Percentiles rank a stretch among this genome's conserved stretches.
These are phyloP conservation scores for Melanotaenia nigrans DNA, from an alignment of 2,797 vertebrate genomes.

Conservation along the genomic window DNA sequence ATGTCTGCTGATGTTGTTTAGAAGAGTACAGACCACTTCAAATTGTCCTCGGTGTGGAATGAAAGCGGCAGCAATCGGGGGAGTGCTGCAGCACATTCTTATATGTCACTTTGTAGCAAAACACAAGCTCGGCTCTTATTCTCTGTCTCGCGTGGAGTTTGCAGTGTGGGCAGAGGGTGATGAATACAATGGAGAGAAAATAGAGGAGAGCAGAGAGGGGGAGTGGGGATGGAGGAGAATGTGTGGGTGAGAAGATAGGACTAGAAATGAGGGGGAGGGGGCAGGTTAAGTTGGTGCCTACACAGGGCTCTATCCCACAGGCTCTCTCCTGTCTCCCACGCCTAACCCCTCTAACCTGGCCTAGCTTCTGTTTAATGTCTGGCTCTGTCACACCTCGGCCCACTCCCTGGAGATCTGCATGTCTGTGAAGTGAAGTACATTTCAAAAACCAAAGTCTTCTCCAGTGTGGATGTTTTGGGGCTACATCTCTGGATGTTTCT, in stretches of 20 bases:
- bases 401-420: slow-evolving; percentile 70
- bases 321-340: slow-evolving; percentile 80
- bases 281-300: slow-evolving; percentile 79
- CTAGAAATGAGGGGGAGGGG: slow-evolving; percentile 69
- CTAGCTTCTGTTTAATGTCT: slow-evolving; percentile 79
- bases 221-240: slow-evolving; percentile 72
- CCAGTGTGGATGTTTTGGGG: slow-evolving; percentile 27
- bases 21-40: slow-evolving; percentile 64
- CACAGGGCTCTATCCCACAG: slow-evolving; percentile 79
- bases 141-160: slow-evolving; percentile 72
- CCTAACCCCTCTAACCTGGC: slow-evolving; percentile 76
- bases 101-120: slow-evolving; percentile 78
- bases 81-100: slow-evolving; percentile 72
- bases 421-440: slow-evolving; percentile 69
- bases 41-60: slow-evolving; percentile 68
- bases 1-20: slow-evolving; percentile 72
- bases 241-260: slow-evolving; percentile 80
- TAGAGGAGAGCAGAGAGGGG: slow-evolving; percentile 71
- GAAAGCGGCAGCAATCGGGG: slow-evolving; percentile 59
- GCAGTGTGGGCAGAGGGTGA: slow-evolving; percentile 80
- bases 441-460: slow-evolving; percentile 61
- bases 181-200: slow-evolving; percentile 78
- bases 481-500: slow-evolving; percentile 30
- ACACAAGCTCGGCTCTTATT: slow-evolving; percentile 68
- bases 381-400: slow-evolving; percentile 78